Evolutionary conservation across 1,140 invertebrate genomes (phyloP).

Genomic region (Asbolus verrucosus): DNA sequence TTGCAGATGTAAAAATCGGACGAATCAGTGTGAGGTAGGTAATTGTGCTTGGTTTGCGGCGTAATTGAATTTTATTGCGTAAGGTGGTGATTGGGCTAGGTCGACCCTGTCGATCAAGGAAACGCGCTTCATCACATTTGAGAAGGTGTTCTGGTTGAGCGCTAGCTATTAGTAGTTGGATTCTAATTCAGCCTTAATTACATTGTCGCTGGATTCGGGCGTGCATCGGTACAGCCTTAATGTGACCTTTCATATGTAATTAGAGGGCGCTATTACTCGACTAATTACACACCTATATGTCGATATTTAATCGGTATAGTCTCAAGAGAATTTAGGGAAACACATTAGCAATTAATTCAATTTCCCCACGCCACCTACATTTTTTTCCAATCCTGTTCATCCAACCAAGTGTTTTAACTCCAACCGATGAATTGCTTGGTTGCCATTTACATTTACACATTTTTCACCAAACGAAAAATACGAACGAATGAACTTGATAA

Average conservation of each 20-base stretch:
- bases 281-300: slow-evolving; percentile 60
- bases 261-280: slow-evolving; percentile 58
- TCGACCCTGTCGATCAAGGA: background rate
- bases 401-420: slow-evolving; percentile 15
- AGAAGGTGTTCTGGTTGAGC: slow-evolving; percentile 37
- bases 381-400: background rate
- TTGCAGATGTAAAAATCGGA: no score
- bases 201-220: slow-evolving; percentile 59
- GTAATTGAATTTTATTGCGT: no score
- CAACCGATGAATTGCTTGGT: slow-evolving; percentile 41
- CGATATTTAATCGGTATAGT: slow-evolving; percentile 54
- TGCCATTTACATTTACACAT: slow-evolving; percentile 45
- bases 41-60: no score
- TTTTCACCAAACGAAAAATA: slow-evolving; percentile 43
- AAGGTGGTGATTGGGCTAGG: slow-evolving; percentile 3
- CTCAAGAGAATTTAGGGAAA: slow-evolving; percentile 36
- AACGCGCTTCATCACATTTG: no score
- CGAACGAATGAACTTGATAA: slow-evolving; percentile 15
- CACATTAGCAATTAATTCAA: slow-evolving; percentile 45
- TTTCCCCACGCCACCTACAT: no score
- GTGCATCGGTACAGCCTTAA: slow-evolving; percentile 55
- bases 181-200: slow-evolving; percentile 62
- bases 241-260: slow-evolving; percentile 61
- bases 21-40: no score
- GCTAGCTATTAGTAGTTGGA: slow-evolving; percentile 56